phyloP scores from a whole-genome alignment of 1,140 invertebrate species.

The Pentalonia nigronervosa region DNA sequence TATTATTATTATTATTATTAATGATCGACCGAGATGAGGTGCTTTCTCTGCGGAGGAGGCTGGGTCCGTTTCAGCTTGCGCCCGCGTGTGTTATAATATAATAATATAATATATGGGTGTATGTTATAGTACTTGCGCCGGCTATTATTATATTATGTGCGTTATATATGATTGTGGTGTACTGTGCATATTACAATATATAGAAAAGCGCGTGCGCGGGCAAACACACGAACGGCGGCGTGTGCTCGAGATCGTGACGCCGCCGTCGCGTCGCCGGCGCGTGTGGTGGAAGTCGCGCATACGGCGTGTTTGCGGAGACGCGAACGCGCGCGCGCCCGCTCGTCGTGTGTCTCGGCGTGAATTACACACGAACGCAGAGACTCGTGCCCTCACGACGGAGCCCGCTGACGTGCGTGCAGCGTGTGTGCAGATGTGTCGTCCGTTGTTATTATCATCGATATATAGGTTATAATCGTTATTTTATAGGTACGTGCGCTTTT shows the following conservation, averaged over 20 bases:
- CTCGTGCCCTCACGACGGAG: neutral
- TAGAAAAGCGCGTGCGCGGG: conserved; percentile 41
- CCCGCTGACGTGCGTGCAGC: neutral
- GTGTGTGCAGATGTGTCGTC: neutral
- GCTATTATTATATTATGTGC: neutral
- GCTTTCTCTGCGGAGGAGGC: neutral
- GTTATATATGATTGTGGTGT: neutral
- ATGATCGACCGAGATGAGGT: conserved; percentile 2
- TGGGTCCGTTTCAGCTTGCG: neutral
- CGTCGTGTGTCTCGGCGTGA: conserved; percentile 27
- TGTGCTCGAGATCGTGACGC: conserved; percentile 55
- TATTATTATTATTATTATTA: conserved; percentile 28
- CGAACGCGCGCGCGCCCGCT: neutral
- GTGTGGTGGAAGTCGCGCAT: conserved; percentile 26
- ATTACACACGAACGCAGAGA: neutral
- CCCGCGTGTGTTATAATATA: neutral
- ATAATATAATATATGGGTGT: neutral
- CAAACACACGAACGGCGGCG: conserved; percentile 41
- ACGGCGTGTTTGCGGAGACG: neutral
- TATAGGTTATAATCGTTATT: neutral
- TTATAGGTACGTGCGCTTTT: neutral
- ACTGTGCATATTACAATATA: neutral
- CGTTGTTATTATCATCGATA: neutral
- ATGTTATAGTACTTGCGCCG: neutral
- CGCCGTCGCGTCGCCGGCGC: conserved; percentile 8